Evolutionary conservation across 2,797 vertebrate genomes (phyloP).

Genomic region (Peromyscus eremicus): DNA sequence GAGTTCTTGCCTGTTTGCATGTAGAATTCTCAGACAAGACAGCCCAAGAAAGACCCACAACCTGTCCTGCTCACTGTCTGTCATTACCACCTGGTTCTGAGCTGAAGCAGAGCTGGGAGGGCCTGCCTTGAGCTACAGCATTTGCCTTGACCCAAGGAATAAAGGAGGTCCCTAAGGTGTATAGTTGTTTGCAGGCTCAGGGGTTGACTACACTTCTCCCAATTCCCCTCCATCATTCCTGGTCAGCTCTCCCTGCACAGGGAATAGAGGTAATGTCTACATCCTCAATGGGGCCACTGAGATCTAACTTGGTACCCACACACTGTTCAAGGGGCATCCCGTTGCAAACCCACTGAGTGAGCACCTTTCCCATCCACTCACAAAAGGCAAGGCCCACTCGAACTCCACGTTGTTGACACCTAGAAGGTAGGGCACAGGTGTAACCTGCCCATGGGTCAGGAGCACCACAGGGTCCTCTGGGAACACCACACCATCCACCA

Average conservation of each 20-base stretch:
- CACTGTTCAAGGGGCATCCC: neutral
- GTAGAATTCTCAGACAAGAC: constrained; percentile 35
- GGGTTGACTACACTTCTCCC: neutral
- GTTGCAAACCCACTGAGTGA: neutral
- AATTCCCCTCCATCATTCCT: neutral
- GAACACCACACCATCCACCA: constrained; percentile 85
- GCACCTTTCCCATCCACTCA: constrained; percentile 69
- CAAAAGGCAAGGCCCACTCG: constrained; percentile 89
- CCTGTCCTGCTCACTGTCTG: neutral
- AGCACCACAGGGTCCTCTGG: constrained; percentile 85
- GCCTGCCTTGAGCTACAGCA: neutral
- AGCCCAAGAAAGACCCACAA: neutral
- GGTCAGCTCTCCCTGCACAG: neutral
- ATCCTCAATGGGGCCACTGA: neutral
- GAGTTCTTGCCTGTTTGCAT: neutral
- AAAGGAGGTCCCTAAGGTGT: neutral
- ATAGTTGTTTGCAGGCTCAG: neutral
- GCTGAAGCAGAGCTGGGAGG: neutral
- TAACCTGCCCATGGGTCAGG: constrained; percentile 86
- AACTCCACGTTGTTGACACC: constrained; percentile 91
- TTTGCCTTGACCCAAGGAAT: neutral
- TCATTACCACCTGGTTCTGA: neutral
- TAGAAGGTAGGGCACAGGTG: constrained; percentile 89
- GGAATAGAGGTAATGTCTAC: neutral
- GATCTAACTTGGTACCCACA: neutral